Evolutionary conservation across 2,113 vertebrate genomes (phyloP).

Genomic region (Microcebus murinus): DNA sequence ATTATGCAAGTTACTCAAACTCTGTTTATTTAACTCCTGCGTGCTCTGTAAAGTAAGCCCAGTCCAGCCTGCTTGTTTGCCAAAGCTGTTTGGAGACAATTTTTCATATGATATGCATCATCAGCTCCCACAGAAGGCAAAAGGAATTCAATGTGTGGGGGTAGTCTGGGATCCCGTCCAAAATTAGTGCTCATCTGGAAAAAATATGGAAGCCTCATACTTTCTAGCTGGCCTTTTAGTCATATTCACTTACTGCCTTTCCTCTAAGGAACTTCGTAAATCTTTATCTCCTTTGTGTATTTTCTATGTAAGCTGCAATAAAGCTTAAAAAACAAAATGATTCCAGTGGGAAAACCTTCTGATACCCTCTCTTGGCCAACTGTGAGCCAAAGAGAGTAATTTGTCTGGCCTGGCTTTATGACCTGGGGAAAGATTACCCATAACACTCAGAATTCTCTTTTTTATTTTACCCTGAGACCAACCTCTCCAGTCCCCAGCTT

Average conservation of each 20-base stretch:
- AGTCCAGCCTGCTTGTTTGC: constrained; percentile 57
- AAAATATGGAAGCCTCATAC: constrained; percentile 71
- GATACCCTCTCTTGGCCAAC: not conserved
- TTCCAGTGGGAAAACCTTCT: constrained; percentile 8
- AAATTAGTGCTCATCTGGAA: constrained; percentile 78
- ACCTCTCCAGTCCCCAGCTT: not conserved
- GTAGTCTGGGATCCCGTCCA: constrained; percentile 75
- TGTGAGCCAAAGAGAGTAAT: constrained; percentile 29
- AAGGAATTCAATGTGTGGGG: constrained; percentile 79
- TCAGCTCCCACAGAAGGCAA: constrained; percentile 78
- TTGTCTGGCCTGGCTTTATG: constrained; percentile 25
- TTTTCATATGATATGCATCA: constrained; percentile 76
- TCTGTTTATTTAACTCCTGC: constrained; percentile 73
- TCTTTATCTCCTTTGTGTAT: constrained; percentile 41
- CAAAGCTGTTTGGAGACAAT: constrained; percentile 70
- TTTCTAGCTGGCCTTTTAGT: constrained; percentile 43
- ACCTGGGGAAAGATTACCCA: not conserved
- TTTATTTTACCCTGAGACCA: not conserved
- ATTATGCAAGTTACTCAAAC: constrained; percentile 71
- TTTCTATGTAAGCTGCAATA: constrained; percentile 30
- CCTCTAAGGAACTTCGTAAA: constrained; percentile 48
- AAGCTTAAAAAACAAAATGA: not conserved
- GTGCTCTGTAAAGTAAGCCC: constrained; percentile 53
- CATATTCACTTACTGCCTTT: constrained; percentile 23
- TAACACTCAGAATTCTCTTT: not conserved